These are phyloP conservation scores for Melinaea marsaeus DNA, from an alignment of 2,888 invertebrate genomes.

Conservation along the genomic window DNA sequence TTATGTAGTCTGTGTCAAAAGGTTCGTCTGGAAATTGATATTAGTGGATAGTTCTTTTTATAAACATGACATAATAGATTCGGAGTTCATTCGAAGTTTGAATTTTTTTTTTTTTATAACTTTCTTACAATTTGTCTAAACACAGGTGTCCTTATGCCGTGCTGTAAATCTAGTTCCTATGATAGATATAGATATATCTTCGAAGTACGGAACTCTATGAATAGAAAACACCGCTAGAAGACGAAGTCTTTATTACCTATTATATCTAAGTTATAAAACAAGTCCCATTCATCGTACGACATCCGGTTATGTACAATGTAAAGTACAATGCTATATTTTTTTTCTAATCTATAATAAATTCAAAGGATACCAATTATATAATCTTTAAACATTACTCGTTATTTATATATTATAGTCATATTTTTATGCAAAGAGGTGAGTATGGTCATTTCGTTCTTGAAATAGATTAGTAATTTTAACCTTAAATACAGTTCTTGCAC, in stretches of 20 bases:
- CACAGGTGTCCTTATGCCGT: too few relatives aligned
- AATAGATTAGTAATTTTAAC: too few relatives aligned
- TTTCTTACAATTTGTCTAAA: too few relatives aligned
- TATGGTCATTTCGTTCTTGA: background rate
- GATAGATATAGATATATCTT: background rate
- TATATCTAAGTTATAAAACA: conserved; percentile 3
- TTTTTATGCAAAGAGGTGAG: background rate
- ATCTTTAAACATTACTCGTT: background rate
- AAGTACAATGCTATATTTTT: background rate
- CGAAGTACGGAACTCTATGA: conserved; percentile 10
- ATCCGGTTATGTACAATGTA: background rate
- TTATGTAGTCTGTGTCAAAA: too few relatives aligned
- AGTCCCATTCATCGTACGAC: conserved; percentile 1
- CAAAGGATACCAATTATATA: background rate
- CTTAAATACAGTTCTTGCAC: background rate
- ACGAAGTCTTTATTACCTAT: background rate
- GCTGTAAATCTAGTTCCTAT: too few relatives aligned
- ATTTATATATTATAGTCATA: background rate
- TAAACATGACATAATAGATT: too few relatives aligned
- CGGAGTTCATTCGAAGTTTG: too few relatives aligned
- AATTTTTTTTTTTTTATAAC: too few relatives aligned
- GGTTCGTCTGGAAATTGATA: too few relatives aligned
- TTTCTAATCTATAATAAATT: background rate
- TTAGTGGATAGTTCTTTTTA: too few relatives aligned
- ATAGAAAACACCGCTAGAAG: conserved; percentile 13